A percentile compares a stretch with the other conserved stretches of the same genome.
phyloP scores from a whole-genome alignment of 2,888 invertebrate species.

The Melitaea athalia region DNA sequence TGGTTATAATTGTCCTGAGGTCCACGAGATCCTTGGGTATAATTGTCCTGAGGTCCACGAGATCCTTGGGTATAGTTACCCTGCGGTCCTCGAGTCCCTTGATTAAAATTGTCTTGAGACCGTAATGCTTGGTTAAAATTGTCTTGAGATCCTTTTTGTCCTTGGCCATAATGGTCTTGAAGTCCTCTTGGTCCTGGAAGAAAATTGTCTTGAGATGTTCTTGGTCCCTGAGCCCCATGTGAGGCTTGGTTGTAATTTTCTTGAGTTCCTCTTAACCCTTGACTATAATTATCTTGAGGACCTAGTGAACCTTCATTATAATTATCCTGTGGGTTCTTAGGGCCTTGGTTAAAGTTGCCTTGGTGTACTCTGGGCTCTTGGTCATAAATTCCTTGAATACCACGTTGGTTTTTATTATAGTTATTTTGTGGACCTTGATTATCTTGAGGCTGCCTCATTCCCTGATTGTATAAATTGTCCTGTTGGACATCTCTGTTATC shows the following conservation, averaged over 20 bases:
- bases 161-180: slow-evolving; percentile 13
- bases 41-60: slow-evolving; percentile 21
- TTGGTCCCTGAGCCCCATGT: slow-evolving; percentile 15
- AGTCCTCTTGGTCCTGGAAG: slow-evolving; percentile 8
- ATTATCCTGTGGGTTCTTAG: slow-evolving; percentile 10
- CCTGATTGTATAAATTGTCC: slow-evolving; percentile 26
- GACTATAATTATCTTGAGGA: slow-evolving; percentile 23
- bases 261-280: slow-evolving; percentile 13
- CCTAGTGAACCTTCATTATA: slow-evolving; percentile 16
- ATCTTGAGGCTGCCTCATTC: slow-evolving; percentile 13
- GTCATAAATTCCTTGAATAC: slow-evolving; percentile 16
- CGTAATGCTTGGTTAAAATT: slow-evolving; percentile 15
- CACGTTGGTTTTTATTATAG: neutral
- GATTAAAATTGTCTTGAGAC: slow-evolving; percentile 20
- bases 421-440: slow-evolving; percentile 16
- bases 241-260: slow-evolving; percentile 21
- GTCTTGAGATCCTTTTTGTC: slow-evolving; percentile 15
- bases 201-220: slow-evolving; percentile 14
- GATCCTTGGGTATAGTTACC: slow-evolving; percentile 12
- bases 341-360: slow-evolving; percentile 14
- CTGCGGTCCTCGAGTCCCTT: slow-evolving; percentile 4
- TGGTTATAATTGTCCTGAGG: slow-evolving; percentile 29
- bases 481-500: slow-evolving; percentile 25
- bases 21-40: slow-evolving; percentile 9
- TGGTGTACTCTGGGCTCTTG: slow-evolving; percentile 17